These are phyloP conservation scores for Mastomys natalensis DNA, from an alignment of 2,113 vertebrate species.

Conservation along the genomic window DNA sequence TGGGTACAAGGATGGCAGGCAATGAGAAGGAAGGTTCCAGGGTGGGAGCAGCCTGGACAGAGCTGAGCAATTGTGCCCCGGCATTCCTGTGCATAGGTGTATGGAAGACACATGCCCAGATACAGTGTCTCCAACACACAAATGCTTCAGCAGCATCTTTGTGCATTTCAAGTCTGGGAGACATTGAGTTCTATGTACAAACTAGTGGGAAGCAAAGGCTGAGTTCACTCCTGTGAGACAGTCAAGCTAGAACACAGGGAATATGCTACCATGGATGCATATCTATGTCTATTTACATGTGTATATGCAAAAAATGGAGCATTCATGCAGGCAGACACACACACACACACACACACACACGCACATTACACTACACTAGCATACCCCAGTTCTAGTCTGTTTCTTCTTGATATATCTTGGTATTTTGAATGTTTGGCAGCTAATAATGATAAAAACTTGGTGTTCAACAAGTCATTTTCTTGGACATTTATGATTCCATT, in stretches of 20 bases:
- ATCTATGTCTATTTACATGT: neutral
- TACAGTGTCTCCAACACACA: neutral
- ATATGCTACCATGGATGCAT: neutral
- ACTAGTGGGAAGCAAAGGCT: neutral
- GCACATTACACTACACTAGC: too few relatives aligned
- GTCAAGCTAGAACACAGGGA: neutral
- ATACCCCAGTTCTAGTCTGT: neutral
- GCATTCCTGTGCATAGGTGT: neutral
- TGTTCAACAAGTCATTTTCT: neutral
- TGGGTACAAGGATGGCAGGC: neutral
- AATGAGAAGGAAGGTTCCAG: neutral
- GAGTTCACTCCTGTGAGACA: neutral
- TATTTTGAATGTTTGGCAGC: constrained; percentile 3
- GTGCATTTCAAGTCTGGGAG: neutral
- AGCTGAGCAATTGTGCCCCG: accelerated
- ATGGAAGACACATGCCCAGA: neutral
- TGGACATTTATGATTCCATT: constrained; percentile 20
- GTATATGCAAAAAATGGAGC: neutral
- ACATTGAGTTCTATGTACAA: neutral
- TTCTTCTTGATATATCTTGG: constrained; percentile 6
- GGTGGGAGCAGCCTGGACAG: neutral
- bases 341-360: too few relatives aligned
- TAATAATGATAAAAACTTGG: neutral
- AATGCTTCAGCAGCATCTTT: neutral
- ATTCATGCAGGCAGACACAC: neutral